Percentiles rank a stretch among this genome's conserved stretches.
Conservation (phyloP, 2,888 invertebrate species). For the Ptilodon capucinus region DNA sequence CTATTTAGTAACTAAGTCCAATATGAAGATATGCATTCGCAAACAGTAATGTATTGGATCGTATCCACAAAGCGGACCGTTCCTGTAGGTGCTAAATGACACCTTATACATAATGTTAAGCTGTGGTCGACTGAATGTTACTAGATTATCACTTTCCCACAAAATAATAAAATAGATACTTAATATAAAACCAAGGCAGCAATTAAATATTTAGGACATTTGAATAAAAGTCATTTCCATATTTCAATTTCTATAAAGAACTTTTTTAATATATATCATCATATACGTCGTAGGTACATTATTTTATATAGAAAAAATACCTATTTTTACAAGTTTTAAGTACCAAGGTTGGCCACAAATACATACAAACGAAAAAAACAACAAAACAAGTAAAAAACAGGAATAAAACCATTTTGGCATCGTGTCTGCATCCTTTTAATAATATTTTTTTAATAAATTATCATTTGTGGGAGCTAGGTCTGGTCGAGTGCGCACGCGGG, state of each 20-base stretch:
- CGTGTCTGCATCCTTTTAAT: conserved; percentile 76
- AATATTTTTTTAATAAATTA: conserved; percentile 72
- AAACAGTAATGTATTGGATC: background rate
- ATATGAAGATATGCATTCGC: background rate
- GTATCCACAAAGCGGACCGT: background rate
- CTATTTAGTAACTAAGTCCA: background rate
- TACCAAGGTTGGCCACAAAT: conserved; percentile 82
- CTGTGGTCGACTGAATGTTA: background rate
- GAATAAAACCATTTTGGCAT: conserved; percentile 82
- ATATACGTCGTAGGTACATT: conserved; percentile 80
- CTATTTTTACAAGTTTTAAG: conserved; percentile 80
- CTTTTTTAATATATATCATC: conserved; percentile 78
- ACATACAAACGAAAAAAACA: conserved; percentile 79
- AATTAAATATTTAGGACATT: conserved; percentile 47
- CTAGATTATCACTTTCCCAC: background rate
- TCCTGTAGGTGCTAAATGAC: background rate
- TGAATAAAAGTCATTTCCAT: conserved; percentile 74
- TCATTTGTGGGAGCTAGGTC: conserved; percentile 56
- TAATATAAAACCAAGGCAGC: conserved; percentile 1
- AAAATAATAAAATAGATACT: background rate
- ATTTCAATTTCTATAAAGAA: conserved; percentile 79
- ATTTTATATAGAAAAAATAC: conserved; percentile 81
- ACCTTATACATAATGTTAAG: background rate
- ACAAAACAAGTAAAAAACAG: conserved; percentile 81
- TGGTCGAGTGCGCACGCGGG: conserved; percentile 30